Evolutionary conservation across 1,140 invertebrate genomes (phyloP), one percentile per base, ranked within the genome.

Genomic region (Delia radicum): DNA sequence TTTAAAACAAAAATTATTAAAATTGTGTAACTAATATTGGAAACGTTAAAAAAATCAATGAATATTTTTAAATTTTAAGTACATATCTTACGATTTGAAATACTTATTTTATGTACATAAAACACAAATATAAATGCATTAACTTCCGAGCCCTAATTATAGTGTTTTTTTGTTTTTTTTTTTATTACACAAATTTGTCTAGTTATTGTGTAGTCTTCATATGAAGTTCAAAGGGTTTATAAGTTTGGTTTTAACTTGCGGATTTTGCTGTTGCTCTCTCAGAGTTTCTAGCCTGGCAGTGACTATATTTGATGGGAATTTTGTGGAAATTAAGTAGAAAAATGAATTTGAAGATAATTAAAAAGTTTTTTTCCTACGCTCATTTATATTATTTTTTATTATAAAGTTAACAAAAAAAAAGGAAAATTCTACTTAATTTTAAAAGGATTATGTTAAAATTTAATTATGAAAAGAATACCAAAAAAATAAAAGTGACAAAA

Each of bases 301-400:
- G n/a, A n/a, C n/a, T n/a, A 69, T 33, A 69, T 69, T 69, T 69
- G 65, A 69, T 69, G 29, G 31, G 65, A 69, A 69, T 69, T 69
- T 69, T 33, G 65, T 69, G 65, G 65, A 69, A 69, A 69, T 69
- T 69, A 69, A 69, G 65, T 69, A 69, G 65, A 69, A 69, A 69
- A 69, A 69, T 69, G 65, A 69, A 69, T 69, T 69, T 28, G 29
- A 69, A 69, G 65, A 69, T 69, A 69, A 69, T 69, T 69, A 69
- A 69, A 69, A 69, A 69, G 65, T 69, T 67, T 67, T 21, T 18
- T 67, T 31, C 3, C 27, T 29, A 55, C 48, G 48, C 1, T 21
- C 18, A 21, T 55, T n/a, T n/a, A n/a, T n/a, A n/a, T n/a, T n/a
- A n/a, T n/a, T n/a, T n/a, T n/a, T n/a, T n/a, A n/a, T n/a, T n/a